Evolutionary conservation across 2,113 vertebrate genomes (phyloP).

Genomic region (Eurystomus gularis): DNA sequence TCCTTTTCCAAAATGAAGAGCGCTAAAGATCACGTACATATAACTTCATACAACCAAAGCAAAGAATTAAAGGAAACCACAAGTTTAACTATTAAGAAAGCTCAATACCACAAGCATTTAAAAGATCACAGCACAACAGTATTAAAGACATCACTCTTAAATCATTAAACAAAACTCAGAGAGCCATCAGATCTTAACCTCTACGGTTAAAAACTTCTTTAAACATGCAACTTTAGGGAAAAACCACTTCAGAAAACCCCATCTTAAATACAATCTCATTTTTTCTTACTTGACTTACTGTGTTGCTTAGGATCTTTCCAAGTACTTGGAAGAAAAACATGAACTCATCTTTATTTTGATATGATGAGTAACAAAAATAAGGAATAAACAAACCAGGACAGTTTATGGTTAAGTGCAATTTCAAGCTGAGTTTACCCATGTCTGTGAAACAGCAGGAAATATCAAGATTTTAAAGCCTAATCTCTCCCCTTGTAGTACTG

Average conservation of each 20-base stretch:
- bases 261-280: not conserved
- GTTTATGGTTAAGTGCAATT: not conserved
- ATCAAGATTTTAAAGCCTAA: not conserved
- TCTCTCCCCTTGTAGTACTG: not conserved
- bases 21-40: not conserved
- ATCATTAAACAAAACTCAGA: not conserved
- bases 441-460: not conserved
- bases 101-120: slow-evolving; percentile 21
- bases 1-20: not conserved
- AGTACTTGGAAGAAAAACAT: not conserved
- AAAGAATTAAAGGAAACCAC: not conserved
- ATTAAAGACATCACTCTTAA: not conserved
- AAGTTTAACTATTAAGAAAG: not conserved
- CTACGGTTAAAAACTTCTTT: not conserved
- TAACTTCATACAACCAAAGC: not conserved
- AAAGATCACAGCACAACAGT: not conserved
- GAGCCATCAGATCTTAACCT: not conserved
- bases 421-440: not conserved
- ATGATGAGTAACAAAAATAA: not conserved
- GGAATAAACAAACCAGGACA: not conserved
- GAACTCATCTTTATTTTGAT: not conserved
- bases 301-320: not conserved
- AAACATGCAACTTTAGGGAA: not conserved
- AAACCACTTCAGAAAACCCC: not conserved
- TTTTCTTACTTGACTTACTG: not conserved